Evolutionary conservation across 1,140 invertebrate genomes (phyloP).

Genomic region (Brachionus koreanus): DNA sequence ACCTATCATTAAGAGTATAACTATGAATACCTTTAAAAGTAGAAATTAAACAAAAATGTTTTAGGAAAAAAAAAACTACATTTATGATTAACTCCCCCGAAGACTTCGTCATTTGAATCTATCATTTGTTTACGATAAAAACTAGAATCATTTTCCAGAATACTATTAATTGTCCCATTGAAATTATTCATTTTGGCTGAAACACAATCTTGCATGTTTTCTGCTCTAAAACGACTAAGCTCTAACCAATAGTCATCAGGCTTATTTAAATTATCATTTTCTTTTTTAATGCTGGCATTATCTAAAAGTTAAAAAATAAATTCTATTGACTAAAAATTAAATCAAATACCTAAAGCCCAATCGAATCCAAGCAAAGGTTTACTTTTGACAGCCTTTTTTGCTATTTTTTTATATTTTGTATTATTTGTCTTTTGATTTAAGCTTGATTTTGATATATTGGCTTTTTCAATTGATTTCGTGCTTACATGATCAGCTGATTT

Average conservation of each 20-base stretch:
- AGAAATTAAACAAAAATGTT: neutral
- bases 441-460: neutral
- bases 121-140: constrained; percentile 2
- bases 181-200: constrained; percentile 23
- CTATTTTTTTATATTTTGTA: constrained; percentile 25
- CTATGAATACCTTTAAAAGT: constrained; percentile 35
- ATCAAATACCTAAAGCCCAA: constrained; percentile 25
- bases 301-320: neutral
- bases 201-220: constrained; percentile 27
- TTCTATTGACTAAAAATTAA: neutral
- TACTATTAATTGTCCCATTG: constrained; percentile 1
- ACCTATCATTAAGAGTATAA: constrained; percentile 22
- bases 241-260: constrained; percentile 32
- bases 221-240: neutral
- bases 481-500: neutral
- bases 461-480: neutral
- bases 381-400: neutral
- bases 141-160: neutral
- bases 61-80: neutral
- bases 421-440: neutral
- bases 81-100: constrained; percentile 14
- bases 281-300: neutral
- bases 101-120: neutral
- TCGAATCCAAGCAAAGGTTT: constrained; percentile 10
- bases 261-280: neutral